phyloP scores from a whole-genome alignment of 2,113 vertebrate species.

The Zosterops borbonicus region DNA sequence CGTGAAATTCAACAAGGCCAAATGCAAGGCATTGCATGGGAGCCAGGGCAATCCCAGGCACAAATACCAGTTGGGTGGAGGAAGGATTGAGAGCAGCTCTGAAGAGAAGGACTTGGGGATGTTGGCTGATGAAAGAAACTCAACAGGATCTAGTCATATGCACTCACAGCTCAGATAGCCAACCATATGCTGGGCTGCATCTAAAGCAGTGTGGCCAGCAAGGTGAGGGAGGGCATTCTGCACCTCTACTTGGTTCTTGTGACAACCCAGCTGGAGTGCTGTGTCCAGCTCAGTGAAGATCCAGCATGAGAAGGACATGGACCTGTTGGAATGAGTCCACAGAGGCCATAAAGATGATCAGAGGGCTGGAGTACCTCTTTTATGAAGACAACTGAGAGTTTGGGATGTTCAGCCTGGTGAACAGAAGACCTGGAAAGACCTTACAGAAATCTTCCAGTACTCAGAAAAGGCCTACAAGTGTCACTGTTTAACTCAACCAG shows the following conservation, averaged over 20 bases:
- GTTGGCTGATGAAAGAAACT: neutral
- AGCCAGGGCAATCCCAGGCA: neutral
- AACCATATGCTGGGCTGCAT: fast-evolving
- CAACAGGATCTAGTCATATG: neutral
- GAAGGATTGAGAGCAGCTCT: neutral
- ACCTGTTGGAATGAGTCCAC: neutral
- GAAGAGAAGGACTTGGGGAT: neutral
- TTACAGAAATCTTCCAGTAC: neutral
- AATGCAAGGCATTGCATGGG: neutral
- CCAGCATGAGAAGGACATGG: too few relatives aligned
- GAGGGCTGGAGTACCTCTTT: neutral
- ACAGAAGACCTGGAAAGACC: neutral
- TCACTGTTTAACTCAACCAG: neutral
- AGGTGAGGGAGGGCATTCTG: fast-evolving
- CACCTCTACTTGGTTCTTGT: neutral
- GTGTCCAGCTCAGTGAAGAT: neutral
- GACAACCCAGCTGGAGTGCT: neutral
- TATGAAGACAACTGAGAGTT: neutral
- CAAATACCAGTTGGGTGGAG: neutral
- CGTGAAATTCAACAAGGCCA: neutral
- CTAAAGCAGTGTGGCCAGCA: neutral
- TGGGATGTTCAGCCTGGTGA: neutral
- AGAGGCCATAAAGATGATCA: neutral
- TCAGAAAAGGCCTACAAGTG: neutral
- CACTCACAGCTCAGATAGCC: neutral